phyloP scores from a whole-genome alignment of 2,797 vertebrate genomes.

The Pipistrellus pipistrellus region DNA sequence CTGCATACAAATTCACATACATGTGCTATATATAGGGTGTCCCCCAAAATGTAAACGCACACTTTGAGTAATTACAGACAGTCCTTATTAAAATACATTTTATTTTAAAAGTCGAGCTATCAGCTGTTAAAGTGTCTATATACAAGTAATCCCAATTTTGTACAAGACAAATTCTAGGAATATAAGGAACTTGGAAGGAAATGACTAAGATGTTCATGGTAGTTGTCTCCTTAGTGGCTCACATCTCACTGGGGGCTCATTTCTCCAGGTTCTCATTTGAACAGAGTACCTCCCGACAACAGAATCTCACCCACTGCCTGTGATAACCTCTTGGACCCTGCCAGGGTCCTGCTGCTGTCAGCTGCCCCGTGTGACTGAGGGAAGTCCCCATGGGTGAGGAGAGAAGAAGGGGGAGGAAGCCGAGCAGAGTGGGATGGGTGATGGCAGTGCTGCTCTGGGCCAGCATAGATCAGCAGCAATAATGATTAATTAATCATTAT shows the following conservation, averaged over 20 bases:
- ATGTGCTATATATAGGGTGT: neutral
- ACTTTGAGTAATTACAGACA: too few species aligned
- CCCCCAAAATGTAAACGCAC: too few species aligned
- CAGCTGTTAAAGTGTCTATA: too few species aligned
- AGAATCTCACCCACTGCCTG: fast-evolving
- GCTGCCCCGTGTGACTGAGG: neutral
- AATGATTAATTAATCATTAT: too few species aligned
- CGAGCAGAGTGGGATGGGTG: neutral
- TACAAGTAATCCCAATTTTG: neutral
- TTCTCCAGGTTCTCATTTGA: neutral
- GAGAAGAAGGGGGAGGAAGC: neutral
- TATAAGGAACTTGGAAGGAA: neutral
- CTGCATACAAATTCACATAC: neutral
- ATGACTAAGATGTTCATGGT: neutral
- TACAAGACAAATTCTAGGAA: slow-evolving; percentile 38
- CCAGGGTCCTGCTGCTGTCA: neutral
- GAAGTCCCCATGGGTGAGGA: neutral
- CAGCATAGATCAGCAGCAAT: neutral
- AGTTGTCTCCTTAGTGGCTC: neutral
- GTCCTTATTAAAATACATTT: too few species aligned
- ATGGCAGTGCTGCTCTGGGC: neutral
- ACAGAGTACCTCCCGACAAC: neutral
- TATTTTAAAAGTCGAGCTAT: too few species aligned
- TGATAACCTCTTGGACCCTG: neutral
- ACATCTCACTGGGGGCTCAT: neutral